Percentiles rank a stretch among this genome's conserved stretches.
phyloP scores from a whole-genome alignment of 2,888 invertebrate genomes.

The Beris chalybata region DNA sequence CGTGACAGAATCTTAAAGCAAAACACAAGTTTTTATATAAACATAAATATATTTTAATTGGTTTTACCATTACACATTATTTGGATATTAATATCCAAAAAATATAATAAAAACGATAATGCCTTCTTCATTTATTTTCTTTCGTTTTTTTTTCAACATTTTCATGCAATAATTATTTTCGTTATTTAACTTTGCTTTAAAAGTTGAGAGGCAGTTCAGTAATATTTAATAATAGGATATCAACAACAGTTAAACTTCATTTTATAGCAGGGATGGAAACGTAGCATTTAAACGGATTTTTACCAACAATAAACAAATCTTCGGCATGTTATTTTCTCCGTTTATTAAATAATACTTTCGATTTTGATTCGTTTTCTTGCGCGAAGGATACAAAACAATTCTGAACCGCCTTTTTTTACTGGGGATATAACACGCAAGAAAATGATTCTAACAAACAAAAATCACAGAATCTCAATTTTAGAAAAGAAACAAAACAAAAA shows the following conservation, averaged over 20 bases:
- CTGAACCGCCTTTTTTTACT: too few relatives aligned
- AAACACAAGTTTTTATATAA: slow-evolving; percentile 19
- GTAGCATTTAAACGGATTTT: neutral
- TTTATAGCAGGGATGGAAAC: neutral
- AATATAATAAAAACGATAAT: neutral
- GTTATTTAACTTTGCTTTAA: slow-evolving; percentile 10
- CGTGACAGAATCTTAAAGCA: neutral
- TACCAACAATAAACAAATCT: neutral
- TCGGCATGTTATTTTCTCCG: too few relatives aligned
- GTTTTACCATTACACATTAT: slow-evolving; percentile 25
- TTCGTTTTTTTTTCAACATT: neutral
- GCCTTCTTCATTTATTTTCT: neutral
- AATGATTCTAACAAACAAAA: too few relatives aligned
- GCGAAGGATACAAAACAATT: too few relatives aligned
- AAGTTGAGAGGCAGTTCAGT: slow-evolving; percentile 16
- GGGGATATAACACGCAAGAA: too few relatives aligned
- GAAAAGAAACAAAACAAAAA: too few relatives aligned
- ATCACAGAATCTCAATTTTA: too few relatives aligned
- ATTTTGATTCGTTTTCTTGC: too few relatives aligned
- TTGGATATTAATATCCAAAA: slow-evolving; percentile 21
- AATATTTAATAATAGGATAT: slow-evolving; percentile 4
- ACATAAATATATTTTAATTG: slow-evolving; percentile 24
- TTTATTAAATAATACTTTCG: too few relatives aligned
- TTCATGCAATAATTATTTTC: slow-evolving; percentile 1
- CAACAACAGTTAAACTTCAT: neutral